phyloP scores from a whole-genome alignment of 2,113 vertebrate species.

The Arizona elegans region DNA sequence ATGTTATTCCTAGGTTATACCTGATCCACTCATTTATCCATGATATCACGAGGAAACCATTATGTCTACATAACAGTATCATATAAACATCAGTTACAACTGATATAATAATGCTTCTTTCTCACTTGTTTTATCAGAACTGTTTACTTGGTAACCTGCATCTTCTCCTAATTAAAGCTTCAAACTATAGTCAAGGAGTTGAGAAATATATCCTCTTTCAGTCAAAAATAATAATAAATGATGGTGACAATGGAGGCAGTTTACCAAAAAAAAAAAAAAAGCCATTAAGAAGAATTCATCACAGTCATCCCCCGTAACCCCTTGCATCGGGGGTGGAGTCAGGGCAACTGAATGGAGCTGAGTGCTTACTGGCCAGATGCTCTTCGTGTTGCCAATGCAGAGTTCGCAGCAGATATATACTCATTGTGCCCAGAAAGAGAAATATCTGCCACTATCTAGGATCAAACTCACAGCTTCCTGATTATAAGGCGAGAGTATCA shows the following conservation, averaged over 20 bases:
- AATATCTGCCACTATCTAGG: too few species aligned
- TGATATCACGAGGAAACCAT: neutral
- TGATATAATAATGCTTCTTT: neutral
- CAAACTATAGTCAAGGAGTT: neutral
- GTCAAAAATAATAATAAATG: neutral
- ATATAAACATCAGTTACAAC: neutral
- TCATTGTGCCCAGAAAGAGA: too few species aligned
- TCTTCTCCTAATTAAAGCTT: neutral
- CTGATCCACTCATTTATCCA: neutral
- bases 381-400: too few species aligned
- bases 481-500: too few species aligned
- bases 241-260: neutral
- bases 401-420: too few species aligned
- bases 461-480: too few species aligned
- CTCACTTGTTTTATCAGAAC: neutral
- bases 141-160: neutral
- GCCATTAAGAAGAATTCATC: neutral
- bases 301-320: neutral
- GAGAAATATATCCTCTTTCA: neutral
- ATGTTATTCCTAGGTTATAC: neutral
- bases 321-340: too few species aligned
- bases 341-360: too few species aligned
- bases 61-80: neutral
- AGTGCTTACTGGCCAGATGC: too few species aligned
- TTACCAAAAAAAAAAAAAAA: conserved; percentile 2